Evolutionary conservation across 1,140 invertebrate genomes (phyloP).

Genomic region (Leptonema lineaticorne): DNA sequence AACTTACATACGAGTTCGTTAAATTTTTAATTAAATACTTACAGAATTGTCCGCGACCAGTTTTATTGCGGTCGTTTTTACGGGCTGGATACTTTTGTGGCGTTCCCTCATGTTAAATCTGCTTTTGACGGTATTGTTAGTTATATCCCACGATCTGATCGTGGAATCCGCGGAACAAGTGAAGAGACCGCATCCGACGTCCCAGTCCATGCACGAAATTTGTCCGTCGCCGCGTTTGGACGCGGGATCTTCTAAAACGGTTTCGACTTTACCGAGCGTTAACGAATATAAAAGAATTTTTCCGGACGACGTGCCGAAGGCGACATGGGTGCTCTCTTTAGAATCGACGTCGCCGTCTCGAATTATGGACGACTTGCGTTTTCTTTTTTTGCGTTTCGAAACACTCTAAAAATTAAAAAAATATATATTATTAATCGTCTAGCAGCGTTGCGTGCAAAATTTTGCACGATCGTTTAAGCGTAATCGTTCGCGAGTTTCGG

Average conservation of each 20-base stretch:
- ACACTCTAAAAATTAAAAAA: conserved; percentile 47
- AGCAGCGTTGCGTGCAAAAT: neutral
- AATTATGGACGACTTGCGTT: conserved; percentile 48
- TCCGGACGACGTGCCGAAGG: conserved; percentile 66
- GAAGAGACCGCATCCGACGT: conserved; percentile 49
- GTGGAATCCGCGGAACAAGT: conserved; percentile 49
- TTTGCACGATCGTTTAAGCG: neutral
- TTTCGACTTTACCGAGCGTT: conserved; percentile 60
- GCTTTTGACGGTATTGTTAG: conserved; percentile 46
- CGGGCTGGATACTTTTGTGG: conserved; percentile 48
- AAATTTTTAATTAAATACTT: conserved; percentile 43
- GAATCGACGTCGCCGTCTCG: conserved; percentile 37
- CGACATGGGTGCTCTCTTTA: conserved; percentile 48
- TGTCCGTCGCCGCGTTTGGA: conserved; percentile 40
- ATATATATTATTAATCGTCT: neutral
- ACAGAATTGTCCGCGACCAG: conserved; percentile 62
- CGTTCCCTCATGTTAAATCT: conserved; percentile 53
- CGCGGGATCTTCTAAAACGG: conserved; percentile 45
- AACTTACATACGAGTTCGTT: conserved; percentile 35
- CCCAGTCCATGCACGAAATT: conserved; percentile 51
- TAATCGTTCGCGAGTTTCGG: neutral
- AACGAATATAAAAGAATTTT: conserved; percentile 68
- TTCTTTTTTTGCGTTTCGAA: conserved; percentile 51
- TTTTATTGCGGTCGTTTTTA: conserved; percentile 65
- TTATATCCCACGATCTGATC: conserved; percentile 50